Base-by-base conservation (phyloP, 1,140 invertebrate genomes). In the Anoplophora glabripennis region DNA sequence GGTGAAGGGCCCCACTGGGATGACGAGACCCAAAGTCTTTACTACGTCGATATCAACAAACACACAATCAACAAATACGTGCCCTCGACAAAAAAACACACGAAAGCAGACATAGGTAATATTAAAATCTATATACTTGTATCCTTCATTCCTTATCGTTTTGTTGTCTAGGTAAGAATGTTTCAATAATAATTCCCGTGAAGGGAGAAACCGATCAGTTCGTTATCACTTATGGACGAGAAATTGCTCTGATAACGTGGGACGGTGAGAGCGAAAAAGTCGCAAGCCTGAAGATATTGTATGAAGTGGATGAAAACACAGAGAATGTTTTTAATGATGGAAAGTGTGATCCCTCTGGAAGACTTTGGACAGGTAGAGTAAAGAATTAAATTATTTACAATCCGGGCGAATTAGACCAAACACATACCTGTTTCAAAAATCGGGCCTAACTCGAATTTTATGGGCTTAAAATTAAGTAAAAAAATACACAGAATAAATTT, bases 291-390 rank as follows among this genome's bases (percentile, higher is more conserved):
- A 64, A 80, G 34, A 76, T 77, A 9, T 74, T 83, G 14, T 75
- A 76, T 1, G 80, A 82, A 51, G 82, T 91, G 0, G 89, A 91
- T 41, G 46, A 52, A 36, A 14, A 59, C n/a, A 38, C 15, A 33
- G 73, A 71, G 1, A 91, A 86, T 65, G 79, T 89, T 64, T 84
- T 90, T 59, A 94, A 94, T 69, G 91, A 94, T 72, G 92, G 84
- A n/a, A 95, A 94, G 76, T 86, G 86, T 58, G 92, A 95, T 75
- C 80, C 84, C 0, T 74, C 67, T 7, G 92, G 92, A 18, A 78
- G 90, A 38, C 75, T 94, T 1, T 92, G 87, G 83, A 80, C 83
- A 56, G 89, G 89, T 88, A 68, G n/a, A 7, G 28, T 11, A n/a
- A 11, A 75, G n/a, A 37, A n/a, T 8, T 37, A 37, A n/a, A n/a